These are phyloP conservation scores for Ephestia elutella DNA, from an alignment of 1,140 invertebrate species.

Conservation along the genomic window DNA sequence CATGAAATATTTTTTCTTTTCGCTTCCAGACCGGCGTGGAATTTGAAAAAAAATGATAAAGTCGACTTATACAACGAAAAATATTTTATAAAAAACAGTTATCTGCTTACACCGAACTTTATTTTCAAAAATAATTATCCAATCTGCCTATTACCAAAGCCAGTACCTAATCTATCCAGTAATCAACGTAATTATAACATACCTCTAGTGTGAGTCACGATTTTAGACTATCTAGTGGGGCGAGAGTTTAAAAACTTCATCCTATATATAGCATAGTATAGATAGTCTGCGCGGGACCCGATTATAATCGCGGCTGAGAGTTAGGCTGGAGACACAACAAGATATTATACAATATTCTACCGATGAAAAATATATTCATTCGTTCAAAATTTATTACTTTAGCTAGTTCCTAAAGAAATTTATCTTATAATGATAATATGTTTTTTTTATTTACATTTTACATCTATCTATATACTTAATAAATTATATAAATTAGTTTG, in stretches of 20 bases:
- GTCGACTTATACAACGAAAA: constrained; percentile 7
- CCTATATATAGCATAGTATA: constrained; percentile 32
- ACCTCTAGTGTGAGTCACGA: constrained; percentile 65
- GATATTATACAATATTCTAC: too few species aligned
- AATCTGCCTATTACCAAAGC: constrained; percentile 33
- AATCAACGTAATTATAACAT: constrained; percentile 63
- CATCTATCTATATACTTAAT: too few species aligned
- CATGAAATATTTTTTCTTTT: too few species aligned
- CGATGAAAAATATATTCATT: too few species aligned
- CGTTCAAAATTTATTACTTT: too few species aligned
- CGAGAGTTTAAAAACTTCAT: constrained; percentile 51
- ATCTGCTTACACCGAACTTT: not conserved
- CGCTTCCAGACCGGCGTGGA: too few species aligned
- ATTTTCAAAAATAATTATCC: not conserved
- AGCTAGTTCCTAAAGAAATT: too few species aligned
- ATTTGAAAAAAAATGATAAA: too few species aligned
- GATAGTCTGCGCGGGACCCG: constrained; percentile 52
- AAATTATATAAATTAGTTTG: too few species aligned
- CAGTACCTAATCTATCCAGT: constrained; percentile 49
- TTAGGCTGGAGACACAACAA: constrained; percentile 38
- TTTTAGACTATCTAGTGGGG: constrained; percentile 55
- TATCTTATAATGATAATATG: too few species aligned
- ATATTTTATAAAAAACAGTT: constrained; percentile 5
- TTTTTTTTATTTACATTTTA: too few species aligned
- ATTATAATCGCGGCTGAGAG: constrained; percentile 52